Percentiles rank a stretch among this genome's conserved stretches.
Evolutionary conservation across 64 coral and sea anemone genomes (phyloP).

Genomic region (Montipora sp.): DNA sequence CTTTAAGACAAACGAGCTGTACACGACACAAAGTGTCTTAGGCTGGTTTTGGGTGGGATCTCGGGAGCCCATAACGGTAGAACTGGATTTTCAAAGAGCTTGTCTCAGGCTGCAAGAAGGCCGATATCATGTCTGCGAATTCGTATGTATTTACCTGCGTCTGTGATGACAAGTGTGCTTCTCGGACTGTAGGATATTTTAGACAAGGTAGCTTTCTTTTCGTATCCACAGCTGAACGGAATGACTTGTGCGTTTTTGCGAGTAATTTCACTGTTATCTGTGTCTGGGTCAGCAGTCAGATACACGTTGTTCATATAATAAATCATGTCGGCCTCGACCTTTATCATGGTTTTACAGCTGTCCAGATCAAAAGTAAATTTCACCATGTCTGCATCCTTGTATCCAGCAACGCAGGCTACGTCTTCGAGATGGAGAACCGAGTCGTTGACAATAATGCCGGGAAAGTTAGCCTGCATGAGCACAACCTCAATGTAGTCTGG

Average conservation of each 20-base stretch:
- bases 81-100: too few species aligned
- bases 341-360: neutral
- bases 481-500: slow-evolving; percentile 34
- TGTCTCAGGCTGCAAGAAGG: too few species aligned
- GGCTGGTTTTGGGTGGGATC: too few species aligned
- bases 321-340: neutral
- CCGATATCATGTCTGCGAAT: neutral
- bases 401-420: slow-evolving; percentile 4
- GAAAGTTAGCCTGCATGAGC: neutral
- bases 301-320: slow-evolving; percentile 22
- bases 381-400: slow-evolving; percentile 19
- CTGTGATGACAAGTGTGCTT: neutral
- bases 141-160: slow-evolving; percentile 2
- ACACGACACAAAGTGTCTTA: too few species aligned
- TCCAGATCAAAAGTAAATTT: slow-evolving; percentile 34
- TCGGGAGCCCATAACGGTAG: too few species aligned
- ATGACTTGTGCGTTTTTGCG: slow-evolving; percentile 12
- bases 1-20: too few species aligned
- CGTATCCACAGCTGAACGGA: slow-evolving; percentile 24
- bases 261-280: neutral
- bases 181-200: slow-evolving; percentile 31
- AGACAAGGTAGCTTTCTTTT: neutral
- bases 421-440: slow-evolving; percentile 23
- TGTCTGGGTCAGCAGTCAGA: neutral
- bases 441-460: slow-evolving; percentile 25